These are phyloP conservation scores for Neotoma lepida DNA, from an alignment of 2,113 vertebrate genomes.

Conservation along the genomic window DNA sequence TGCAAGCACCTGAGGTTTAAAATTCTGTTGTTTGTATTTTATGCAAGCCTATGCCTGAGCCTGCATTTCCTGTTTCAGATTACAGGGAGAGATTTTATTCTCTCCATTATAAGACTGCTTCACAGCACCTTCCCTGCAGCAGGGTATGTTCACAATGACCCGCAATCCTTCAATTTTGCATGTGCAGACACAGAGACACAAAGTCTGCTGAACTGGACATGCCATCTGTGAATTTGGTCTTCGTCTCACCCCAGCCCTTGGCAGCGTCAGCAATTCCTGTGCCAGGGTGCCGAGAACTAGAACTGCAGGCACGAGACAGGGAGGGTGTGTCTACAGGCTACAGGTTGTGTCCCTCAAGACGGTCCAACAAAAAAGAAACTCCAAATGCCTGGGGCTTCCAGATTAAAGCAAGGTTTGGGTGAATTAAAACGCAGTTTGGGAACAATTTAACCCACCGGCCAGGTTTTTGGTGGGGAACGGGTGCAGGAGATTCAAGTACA, in stretches of 20 bases:
- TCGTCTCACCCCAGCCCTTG: neutral
- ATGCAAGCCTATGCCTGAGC: neutral
- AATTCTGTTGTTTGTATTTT: neutral
- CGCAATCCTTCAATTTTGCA: neutral
- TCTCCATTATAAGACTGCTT: slow-evolving; percentile 6
- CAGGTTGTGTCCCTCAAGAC: neutral
- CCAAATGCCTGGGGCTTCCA: neutral
- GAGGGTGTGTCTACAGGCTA: neutral
- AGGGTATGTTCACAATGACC: slow-evolving; percentile 23
- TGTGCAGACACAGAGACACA: neutral
- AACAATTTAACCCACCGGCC: neutral
- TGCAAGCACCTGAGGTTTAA: neutral
- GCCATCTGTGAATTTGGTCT: neutral
- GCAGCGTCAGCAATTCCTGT: neutral
- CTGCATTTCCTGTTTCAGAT: slow-evolving; percentile 60
- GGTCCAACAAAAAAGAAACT: neutral
- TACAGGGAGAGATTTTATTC: neutral
- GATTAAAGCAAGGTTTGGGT: slow-evolving; percentile 9
- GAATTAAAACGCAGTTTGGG: neutral
- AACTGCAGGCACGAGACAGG: neutral
- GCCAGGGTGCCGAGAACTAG: neutral
- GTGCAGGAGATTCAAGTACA: neutral
- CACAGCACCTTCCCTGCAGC: slow-evolving; percentile 4
- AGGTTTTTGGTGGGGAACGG: neutral
- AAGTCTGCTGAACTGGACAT: neutral